phyloP scores from a whole-genome alignment of 2,888 invertebrate genomes.

The Phlogophora meticulosa region DNA sequence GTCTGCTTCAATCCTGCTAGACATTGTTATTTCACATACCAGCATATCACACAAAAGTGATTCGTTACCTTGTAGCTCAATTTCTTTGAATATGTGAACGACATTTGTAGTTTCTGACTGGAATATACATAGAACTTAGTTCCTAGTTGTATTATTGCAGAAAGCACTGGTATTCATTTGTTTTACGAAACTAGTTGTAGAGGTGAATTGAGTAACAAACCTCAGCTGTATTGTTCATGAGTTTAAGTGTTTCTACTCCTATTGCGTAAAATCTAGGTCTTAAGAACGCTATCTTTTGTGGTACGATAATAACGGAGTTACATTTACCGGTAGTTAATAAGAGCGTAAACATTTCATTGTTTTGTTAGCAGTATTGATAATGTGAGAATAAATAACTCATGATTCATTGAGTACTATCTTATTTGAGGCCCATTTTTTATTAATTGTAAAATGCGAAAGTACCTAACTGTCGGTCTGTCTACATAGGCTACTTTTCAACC shows the following conservation, averaged over 20 bases:
- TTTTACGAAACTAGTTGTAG: slow-evolving; percentile 1
- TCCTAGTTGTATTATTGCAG: neutral
- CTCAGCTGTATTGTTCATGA: slow-evolving; percentile 3
- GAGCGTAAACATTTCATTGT: slow-evolving; percentile 36
- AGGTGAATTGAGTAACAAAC: slow-evolving; percentile 4
- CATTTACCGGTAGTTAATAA: slow-evolving; percentile 19
- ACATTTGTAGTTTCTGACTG: too few species aligned
- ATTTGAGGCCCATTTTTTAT: slow-evolving; percentile 12
- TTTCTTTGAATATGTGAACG: too few species aligned
- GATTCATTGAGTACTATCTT: slow-evolving; percentile 44
- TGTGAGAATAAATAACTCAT: slow-evolving; percentile 40
- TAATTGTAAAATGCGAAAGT: neutral
- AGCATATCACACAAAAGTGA: too few species aligned
- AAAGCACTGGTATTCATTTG: neutral
- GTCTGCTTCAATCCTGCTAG: too few species aligned
- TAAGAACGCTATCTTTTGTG: slow-evolving; percentile 28
- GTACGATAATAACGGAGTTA: slow-evolving; percentile 19
- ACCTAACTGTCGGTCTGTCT: too few species aligned
- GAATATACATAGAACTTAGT: neutral
- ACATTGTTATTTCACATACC: too few species aligned
- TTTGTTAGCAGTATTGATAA: slow-evolving; percentile 42
- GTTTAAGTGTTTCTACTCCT: slow-evolving; percentile 14
- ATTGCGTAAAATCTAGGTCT: slow-evolving; percentile 37
- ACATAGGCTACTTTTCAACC: too few species aligned
- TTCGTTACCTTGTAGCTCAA: too few species aligned